Evolutionary conservation across 2,797 vertebrate genomes (phyloP).

Genomic region (Eulemur rubriventer): DNA sequence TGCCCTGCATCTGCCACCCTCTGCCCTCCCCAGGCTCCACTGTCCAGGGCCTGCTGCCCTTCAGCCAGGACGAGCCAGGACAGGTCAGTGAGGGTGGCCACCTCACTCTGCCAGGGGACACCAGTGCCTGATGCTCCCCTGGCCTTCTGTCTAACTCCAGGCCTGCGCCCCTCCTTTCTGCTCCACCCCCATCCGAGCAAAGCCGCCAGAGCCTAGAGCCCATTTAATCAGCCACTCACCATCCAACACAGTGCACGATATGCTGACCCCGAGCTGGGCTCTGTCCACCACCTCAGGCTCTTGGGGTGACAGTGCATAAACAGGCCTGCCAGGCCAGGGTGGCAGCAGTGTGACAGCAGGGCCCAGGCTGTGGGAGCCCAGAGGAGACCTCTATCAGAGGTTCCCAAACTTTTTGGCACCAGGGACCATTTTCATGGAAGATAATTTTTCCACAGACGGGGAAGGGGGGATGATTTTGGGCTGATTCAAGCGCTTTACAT

Average conservation of each 20-base stretch:
- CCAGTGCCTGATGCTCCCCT: background rate
- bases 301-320: background rate
- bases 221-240: background rate
- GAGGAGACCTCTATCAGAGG: background rate
- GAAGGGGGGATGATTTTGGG: no score
- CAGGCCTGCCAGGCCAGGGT: background rate
- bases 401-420: no score
- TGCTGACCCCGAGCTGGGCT: fast-evolving
- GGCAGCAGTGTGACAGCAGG: background rate
- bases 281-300: fast-evolving
- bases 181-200: background rate
- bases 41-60: background rate
- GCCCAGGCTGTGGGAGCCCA: background rate
- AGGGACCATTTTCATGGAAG: no score
- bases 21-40: background rate
- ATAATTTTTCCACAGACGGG: no score
- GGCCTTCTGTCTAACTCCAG: background rate
- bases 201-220: background rate
- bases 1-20: background rate
- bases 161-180: background rate
- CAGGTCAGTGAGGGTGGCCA: background rate
- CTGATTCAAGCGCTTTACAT: no score
- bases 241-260: background rate
- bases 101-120: background rate
- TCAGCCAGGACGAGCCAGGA: background rate